phyloP scores from a whole-genome alignment of 2,888 invertebrate species.

The Hyppa rectilinea region DNA sequence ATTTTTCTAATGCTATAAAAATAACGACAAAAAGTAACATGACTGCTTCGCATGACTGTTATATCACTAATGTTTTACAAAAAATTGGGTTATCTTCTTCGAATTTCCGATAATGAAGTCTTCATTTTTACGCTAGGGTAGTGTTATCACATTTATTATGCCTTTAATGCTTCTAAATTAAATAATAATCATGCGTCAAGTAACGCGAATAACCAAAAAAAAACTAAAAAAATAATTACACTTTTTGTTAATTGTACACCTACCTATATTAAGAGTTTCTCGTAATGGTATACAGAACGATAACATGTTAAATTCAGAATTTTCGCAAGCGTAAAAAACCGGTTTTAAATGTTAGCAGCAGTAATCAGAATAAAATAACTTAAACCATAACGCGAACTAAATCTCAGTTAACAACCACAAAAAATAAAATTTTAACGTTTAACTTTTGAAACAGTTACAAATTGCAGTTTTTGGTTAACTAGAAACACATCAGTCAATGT shows the following conservation, averaged over 20 bases:
- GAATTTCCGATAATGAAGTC: background rate
- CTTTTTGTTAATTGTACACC: background rate
- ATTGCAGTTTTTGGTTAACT: conserved; percentile 49
- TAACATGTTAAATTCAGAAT: background rate
- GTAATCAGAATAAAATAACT: conserved; percentile 31
- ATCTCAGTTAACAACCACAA: conserved; percentile 35
- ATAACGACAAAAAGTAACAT: too few relatives aligned
- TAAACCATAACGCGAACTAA: conserved; percentile 37
- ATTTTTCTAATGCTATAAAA: too few relatives aligned
- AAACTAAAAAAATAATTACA: too few relatives aligned
- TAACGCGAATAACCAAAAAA: too few relatives aligned
- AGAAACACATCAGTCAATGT: conserved; percentile 53
- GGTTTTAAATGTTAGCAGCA: background rate
- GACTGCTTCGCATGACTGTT: too few relatives aligned
- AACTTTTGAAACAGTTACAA: conserved; percentile 57
- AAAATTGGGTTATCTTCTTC: background rate
- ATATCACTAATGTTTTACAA: background rate
- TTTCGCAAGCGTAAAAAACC: background rate
- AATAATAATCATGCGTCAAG: background rate
- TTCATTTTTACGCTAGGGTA: too few relatives aligned
- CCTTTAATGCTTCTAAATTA: too few relatives aligned
- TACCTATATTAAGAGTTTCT: background rate
- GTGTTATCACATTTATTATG: too few relatives aligned
- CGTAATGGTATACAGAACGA: background rate
- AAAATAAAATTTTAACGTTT: conserved; percentile 36